Base-by-base conservation (phyloP, 2,113 vertebrate genomes). In the Macaca nemestrina region DNA sequence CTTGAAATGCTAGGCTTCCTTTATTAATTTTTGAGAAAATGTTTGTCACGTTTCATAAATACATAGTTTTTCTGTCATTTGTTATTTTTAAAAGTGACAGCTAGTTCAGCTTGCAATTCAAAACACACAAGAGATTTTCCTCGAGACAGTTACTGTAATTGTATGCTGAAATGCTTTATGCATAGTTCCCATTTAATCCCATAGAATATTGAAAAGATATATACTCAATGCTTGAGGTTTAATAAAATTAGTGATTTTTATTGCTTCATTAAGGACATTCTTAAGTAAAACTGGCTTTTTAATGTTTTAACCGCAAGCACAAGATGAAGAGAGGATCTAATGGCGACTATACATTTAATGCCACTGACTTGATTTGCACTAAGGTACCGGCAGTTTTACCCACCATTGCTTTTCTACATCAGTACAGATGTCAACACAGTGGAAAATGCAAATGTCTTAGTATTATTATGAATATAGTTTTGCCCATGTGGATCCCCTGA, bases 21-120 rank as follows among this genome's bases (percentile, higher is more conserved):
- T 87, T 92, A 80, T 86, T 95, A 35, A 57, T 76, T 57, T 94
- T 91, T 95, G 50, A 59, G 40, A 95, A 91, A 91, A 80, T 38
- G 18, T 86, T 64, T 30, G 61, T 64, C 61, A 72, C 27, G 22
- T 80, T n/a, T 6, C 40, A 27, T 35, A 17, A 91, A 67, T 38
- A 84, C 4, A 25, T 90, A 35, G 5, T 57, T 85, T 80, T 30
- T 43, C 43, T 82, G 52, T 92, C 17, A 48, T 59, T 88, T 13
- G 25, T 70, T 79, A 38, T 78, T 91, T 76, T 61, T 40, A n/a
- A 87, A 70, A 90, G 48, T 30, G 27, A 12, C 48, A 57, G 35
- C 50, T 90, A 55, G 17, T 84, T 90, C 55, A 90, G 35, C 23
- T 76, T 78, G 70, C 43, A 57, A 4, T 48, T 90, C 48, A 45